phyloP scores from a whole-genome alignment of 1,140 invertebrate genomes.

The Scaptomyza montana region DNA sequence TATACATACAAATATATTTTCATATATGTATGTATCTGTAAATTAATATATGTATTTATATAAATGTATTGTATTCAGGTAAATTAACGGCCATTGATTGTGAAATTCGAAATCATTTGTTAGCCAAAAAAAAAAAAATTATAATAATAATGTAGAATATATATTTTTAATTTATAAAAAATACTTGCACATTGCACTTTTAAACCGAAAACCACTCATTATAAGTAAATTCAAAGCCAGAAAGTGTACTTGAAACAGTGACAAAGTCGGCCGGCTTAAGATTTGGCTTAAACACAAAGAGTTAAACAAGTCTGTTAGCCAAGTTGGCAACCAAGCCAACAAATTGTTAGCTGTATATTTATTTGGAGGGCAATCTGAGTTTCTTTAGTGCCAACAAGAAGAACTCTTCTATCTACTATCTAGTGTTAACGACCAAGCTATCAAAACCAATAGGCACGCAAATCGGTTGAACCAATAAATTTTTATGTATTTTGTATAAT shows the following conservation, averaged over 20 bases:
- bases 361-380: conserved; percentile 22
- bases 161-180: conserved; percentile 18
- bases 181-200: conserved; percentile 51
- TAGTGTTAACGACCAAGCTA: conserved; percentile 64
- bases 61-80: conserved; percentile 6
- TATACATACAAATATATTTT: conserved; percentile 41
- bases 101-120: conserved; percentile 23
- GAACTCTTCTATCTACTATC: conserved; percentile 31
- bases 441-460: conserved; percentile 62
- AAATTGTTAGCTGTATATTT: conserved; percentile 18
- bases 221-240: background rate
- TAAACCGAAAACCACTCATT: too few species aligned
- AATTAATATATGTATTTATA: background rate
- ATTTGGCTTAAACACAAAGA: background rate
- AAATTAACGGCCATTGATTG: conserved; percentile 58
- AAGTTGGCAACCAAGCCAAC: conserved; percentile 15
- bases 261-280: conserved; percentile 24
- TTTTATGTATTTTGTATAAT: conserved; percentile 36
- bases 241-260: too few species aligned
- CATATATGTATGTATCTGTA: background rate
- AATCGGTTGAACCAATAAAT: conserved; percentile 48
- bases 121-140: background rate
- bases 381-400: conserved; percentile 35
- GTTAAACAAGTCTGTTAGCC: background rate
- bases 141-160: background rate